These are phyloP conservation scores for Asarcornis scutulata DNA, from an alignment of 2,113 vertebrate species.

Conservation along the genomic window DNA sequence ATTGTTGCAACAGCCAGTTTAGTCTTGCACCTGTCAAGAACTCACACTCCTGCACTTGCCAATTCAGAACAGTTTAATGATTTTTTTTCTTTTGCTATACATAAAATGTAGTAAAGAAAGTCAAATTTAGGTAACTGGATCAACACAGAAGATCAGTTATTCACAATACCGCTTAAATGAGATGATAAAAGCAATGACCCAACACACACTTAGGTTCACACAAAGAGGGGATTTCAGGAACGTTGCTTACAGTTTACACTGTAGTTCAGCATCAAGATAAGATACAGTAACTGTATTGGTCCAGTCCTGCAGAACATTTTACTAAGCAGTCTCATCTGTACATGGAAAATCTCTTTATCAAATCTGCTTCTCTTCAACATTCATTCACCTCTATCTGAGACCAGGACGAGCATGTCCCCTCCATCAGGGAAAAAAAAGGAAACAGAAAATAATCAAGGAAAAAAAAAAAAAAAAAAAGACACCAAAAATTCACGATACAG, in stretches of 20 bases:
- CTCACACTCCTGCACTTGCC: constrained; percentile 61
- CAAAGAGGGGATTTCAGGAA: constrained; percentile 43
- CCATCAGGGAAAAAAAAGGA: constrained; percentile 59
- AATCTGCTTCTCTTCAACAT: constrained; percentile 52
- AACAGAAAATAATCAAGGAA: constrained; percentile 23
- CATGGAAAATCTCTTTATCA: constrained; percentile 41
- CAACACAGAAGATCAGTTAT: constrained; percentile 56
- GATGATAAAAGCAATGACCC: constrained; percentile 51
- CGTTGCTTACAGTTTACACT: constrained; percentile 45
- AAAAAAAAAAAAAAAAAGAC: not conserved
- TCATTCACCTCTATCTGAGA: constrained; percentile 59
- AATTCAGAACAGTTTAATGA: constrained; percentile 70
- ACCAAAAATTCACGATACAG: constrained; percentile 58
- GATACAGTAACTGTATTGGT: not conserved
- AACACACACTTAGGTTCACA: constrained; percentile 38
- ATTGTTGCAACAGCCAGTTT: constrained; percentile 11
- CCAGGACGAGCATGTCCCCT: constrained; percentile 17
- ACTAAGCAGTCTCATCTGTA: constrained; percentile 28
- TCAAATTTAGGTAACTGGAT: constrained; percentile 41
- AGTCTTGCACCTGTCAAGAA: constrained; percentile 23
- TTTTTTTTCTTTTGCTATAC: constrained; percentile 55
- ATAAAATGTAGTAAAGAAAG: constrained; percentile 59
- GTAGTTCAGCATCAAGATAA: constrained; percentile 2
- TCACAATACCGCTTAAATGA: constrained; percentile 53
- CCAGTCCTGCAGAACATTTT: constrained; percentile 49